Percentiles rank a stretch among this genome's conserved stretches.
Evolutionary conservation across 1,140 invertebrate genomes (phyloP).

Genomic region (Sweltsa coloradensis): DNA sequence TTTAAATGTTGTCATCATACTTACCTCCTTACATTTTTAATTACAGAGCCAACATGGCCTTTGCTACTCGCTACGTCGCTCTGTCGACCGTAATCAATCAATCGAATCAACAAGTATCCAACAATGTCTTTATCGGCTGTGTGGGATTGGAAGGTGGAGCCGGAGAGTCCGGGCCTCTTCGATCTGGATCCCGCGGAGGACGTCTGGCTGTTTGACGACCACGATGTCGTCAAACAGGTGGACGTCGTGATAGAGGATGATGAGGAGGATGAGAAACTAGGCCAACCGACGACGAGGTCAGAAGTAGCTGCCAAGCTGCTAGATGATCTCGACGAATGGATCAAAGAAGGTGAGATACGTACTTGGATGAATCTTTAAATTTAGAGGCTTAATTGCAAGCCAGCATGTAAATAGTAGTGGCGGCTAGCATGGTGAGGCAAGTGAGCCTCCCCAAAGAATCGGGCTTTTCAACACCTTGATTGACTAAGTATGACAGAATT

Average conservation of each 20-base stretch:
- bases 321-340: conserved; percentile 30
- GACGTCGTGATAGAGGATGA: no score
- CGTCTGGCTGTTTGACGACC: conserved; percentile 1
- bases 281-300: conserved; percentile 19
- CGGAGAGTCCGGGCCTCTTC: not conserved
- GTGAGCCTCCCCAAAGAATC: no score
- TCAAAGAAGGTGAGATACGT: conserved; percentile 29
- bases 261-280: not conserved
- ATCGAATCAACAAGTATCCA: not conserved
- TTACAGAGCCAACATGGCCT: conserved; percentile 7
- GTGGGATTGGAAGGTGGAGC: conserved; percentile 6
- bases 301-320: conserved; percentile 29
- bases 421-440: no score
- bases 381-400: no score
- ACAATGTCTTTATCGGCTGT: not conserved
- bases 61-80: conserved; percentile 4
- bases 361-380: no score
- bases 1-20: no score
- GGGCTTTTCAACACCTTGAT: no score
- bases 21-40: no score
- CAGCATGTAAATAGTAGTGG: no score
- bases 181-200: not conserved
- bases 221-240: no score
- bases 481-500: no score
- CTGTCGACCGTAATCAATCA: conserved; percentile 5